Conservation (phyloP, 1,140 invertebrate species). For the Pseudomyrmex dendroicus region DNA sequence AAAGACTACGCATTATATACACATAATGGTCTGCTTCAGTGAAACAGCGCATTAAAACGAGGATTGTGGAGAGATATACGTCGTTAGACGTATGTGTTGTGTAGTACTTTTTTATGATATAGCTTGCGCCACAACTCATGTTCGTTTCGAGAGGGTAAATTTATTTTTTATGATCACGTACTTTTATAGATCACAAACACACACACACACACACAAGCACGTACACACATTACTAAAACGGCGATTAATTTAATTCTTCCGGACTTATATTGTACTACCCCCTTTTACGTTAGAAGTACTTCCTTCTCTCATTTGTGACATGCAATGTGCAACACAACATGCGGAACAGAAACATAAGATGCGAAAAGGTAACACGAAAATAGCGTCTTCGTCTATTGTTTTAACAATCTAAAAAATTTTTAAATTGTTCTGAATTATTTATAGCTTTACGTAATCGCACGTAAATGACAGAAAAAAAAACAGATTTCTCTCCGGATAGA, state of each 20-base stretch:
- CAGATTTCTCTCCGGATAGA: background rate
- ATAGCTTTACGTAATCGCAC: no score
- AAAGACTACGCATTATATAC: background rate
- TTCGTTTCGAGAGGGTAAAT: constrained; percentile 20
- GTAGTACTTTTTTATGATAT: no score
- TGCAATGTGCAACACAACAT: background rate
- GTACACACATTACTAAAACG: constrained; percentile 2
- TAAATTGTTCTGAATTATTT: no score
- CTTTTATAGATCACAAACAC: constrained; percentile 4
- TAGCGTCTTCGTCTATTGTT: background rate
- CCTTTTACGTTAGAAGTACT: background rate
- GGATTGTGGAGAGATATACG: background rate
- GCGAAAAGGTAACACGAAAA: background rate
- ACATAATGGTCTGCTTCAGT: background rate
- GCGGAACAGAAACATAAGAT: background rate
- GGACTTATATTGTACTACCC: background rate
- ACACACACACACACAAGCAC: background rate
- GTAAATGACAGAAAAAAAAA: no score
- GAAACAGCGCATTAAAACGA: constrained; percentile 2
- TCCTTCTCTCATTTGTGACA: background rate
- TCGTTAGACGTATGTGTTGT: background rate
- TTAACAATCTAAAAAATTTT: no score
- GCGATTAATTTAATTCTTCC: constrained; percentile 28
- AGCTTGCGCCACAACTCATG: background rate
- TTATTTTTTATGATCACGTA: constrained; percentile 20